Base-by-base conservation (phyloP, 2,113 vertebrate species). In the Corydoras sp. region DNA sequence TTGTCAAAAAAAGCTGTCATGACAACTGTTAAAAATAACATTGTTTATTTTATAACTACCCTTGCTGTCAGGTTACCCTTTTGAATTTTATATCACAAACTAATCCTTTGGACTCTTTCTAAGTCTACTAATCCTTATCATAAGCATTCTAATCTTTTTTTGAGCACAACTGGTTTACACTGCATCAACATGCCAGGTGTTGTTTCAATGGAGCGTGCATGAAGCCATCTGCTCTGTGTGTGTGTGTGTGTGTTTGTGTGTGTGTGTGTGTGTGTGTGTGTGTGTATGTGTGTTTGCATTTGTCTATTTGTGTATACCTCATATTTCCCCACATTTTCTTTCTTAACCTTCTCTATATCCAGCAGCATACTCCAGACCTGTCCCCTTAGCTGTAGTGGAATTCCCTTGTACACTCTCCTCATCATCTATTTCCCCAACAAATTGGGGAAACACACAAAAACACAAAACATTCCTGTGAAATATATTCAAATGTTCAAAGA, bases 341-440 rank as follows among this genome's bases (percentile, higher is more conserved):
- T 71, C 83, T 95, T 97, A 62, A 93, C 80, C 74, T 88, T 92
- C 65, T 94, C 93, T 0, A 95, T 79, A 0, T 95, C 93, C 85
- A 97, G 82, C 62, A 97, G 87, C 68, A 94, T 83, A 0, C 92
- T 90, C 94, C 94, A 97, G 30, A 91, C 92, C 78, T 95, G 93
- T 12, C 94, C 93, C 79, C 93, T 88, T 13, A 96, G 91, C 84
- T 94, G 93, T 9, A 95, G 90, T 0, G 94, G 94, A 76, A 97
- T 91, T 10, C 94, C 94, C 85, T 97, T 96, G 81, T 94, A 97
- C 7, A 96, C 92, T 9, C 93, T 89, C 68, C 93, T 93, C 72
- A 84, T 85, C 93, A 97, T 89, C 94, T 97, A 85, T 35, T 24
- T 77, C 32, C 9, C 4, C 9, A 12, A 12, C 53, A 54, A 13